Evolutionary conservation across 1,140 invertebrate genomes (phyloP).

Genomic region (Mercenaria mercenaria): DNA sequence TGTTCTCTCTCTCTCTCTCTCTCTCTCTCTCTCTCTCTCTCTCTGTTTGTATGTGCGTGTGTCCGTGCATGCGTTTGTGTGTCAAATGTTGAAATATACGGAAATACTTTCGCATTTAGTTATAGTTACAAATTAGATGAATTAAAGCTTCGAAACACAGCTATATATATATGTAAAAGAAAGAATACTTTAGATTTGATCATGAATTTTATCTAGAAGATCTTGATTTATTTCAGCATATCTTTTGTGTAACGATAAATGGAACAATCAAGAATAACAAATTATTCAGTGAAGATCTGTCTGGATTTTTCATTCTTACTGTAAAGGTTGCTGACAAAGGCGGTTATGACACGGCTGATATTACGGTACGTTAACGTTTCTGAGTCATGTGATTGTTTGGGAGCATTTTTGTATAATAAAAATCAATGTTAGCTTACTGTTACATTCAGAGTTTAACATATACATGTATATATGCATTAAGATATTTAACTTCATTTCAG

Average conservation of each 20-base stretch:
- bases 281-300: slow-evolving; percentile 39
- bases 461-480: neutral
- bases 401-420: neutral
- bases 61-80: too few relatives aligned
- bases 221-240: slow-evolving; percentile 38
- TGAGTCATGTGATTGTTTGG: neutral
- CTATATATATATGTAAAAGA: too few relatives aligned
- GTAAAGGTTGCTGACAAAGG: neutral
- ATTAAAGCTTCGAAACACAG: too few relatives aligned
- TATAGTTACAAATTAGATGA: too few relatives aligned
- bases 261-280: slow-evolving; percentile 41
- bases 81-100: too few relatives aligned
- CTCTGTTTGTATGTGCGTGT: too few relatives aligned
- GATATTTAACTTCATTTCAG: neutral
- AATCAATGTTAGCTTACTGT: neutral
- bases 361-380: neutral
- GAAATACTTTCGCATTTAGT: too few relatives aligned
- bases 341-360: slow-evolving; percentile 5
- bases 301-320: neutral
- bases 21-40: too few relatives aligned
- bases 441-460: neutral
- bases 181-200: too few relatives aligned
- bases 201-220: too few relatives aligned
- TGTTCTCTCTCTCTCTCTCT: too few relatives aligned
- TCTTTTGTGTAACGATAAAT: slow-evolving; percentile 36